Percentiles rank a stretch among this genome's conserved stretches.
These are phyloP conservation scores for Podabrus alpinus DNA, from an alignment of 2,888 invertebrate species.

Conservation along the genomic window DNA sequence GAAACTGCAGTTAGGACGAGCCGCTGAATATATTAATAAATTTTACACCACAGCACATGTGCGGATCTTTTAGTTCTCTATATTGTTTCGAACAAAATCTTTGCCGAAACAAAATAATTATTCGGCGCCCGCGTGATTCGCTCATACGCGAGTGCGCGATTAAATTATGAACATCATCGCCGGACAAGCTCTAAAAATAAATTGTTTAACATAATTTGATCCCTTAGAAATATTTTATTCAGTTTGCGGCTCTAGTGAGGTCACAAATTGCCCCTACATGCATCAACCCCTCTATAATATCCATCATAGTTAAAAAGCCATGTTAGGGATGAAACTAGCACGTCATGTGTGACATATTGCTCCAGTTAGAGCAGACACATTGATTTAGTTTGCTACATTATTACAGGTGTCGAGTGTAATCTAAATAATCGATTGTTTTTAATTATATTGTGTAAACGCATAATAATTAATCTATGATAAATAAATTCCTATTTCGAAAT, in stretches of 20 bases:
- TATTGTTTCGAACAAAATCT: not conserved
- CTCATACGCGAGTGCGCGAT: not conserved
- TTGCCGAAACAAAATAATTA: not conserved
- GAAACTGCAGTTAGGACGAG: not conserved
- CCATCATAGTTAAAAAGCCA: conserved; percentile 26
- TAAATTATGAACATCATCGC: not conserved
- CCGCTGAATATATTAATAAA: conserved; percentile 5
- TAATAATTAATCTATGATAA: not conserved
- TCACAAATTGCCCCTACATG: conserved; percentile 22
- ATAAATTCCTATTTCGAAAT: not conserved
- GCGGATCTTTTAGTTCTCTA: not conserved
- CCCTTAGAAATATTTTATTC: conserved; percentile 6
- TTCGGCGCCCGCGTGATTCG: not conserved
- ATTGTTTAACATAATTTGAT: not conserved
- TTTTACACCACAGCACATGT: not conserved
- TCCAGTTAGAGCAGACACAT: conserved; percentile 5
- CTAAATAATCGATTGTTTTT: not conserved
- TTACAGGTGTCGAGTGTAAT: conserved; percentile 13
- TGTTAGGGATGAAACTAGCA: conserved; percentile 12
- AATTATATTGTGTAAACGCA: not conserved
- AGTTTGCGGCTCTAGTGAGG: conserved; percentile 15
- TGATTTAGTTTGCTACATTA: conserved; percentile 10
- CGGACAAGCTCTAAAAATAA: not conserved
- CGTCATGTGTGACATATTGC: conserved; percentile 23
- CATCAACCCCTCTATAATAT: conserved; percentile 17